Conservation (phyloP, 64 coral and sea anemone species). For the Stichodactyla mertensii region DNA sequence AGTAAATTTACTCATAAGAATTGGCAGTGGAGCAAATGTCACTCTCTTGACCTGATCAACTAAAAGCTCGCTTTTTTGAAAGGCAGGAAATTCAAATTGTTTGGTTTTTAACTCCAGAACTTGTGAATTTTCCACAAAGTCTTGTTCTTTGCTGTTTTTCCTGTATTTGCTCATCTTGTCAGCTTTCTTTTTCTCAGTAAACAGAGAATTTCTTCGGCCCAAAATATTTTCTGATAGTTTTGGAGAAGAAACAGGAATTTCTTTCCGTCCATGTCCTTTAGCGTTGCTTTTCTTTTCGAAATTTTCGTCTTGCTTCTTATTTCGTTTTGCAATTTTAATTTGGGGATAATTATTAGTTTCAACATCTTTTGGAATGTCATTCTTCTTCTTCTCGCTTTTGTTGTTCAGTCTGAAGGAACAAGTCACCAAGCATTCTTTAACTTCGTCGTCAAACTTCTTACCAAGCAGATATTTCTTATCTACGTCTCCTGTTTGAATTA, state of each 20-base stretch:
- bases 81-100: constrained; percentile 3
- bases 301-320: not conserved
- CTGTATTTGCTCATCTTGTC: not conserved
- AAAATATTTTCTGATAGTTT: not conserved
- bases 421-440: not conserved
- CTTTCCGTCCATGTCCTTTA: not conserved
- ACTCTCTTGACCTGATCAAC: not conserved
- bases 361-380: not conserved
- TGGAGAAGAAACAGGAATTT: not conserved
- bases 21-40: constrained; percentile 10
- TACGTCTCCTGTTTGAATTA: not conserved
- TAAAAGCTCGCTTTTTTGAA: not conserved
- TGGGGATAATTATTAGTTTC: not conserved
- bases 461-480: not conserved
- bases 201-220: not conserved
- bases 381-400: not conserved
- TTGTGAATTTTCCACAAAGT: not conserved
- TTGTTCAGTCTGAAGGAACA: not conserved
- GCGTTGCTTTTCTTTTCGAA: not conserved
- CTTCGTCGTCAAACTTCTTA: not conserved
- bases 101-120: not conserved
- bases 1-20: constrained; percentile 3
- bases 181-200: not conserved
- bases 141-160: not conserved
- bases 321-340: not conserved